A percentile compares a stretch with the other conserved stretches of the same genome.
Evolutionary conservation across 2,888 invertebrate species (phyloP).

Genomic region (Automeris io): DNA sequence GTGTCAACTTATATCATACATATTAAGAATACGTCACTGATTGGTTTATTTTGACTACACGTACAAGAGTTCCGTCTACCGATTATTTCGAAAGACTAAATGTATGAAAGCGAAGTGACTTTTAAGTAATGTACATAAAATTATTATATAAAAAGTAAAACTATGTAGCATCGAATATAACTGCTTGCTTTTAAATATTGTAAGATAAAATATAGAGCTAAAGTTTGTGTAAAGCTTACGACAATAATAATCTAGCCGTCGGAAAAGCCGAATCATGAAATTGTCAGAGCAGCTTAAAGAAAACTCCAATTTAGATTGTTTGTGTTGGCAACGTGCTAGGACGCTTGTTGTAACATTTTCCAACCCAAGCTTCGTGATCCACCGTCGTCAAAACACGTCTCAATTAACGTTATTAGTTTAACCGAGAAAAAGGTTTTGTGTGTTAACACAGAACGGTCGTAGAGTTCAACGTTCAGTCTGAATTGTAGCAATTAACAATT

Average conservation of each 20-base stretch:
- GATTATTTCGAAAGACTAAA: no score
- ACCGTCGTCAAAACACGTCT: not conserved
- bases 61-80: no score
- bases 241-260: slow-evolving; percentile 4
- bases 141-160: no score
- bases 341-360: not conserved
- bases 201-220: no score
- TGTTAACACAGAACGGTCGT: not conserved
- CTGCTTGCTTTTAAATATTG: no score
- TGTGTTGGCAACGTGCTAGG: not conserved
- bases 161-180: no score
- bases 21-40: no score
- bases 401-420: not conserved
- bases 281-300: slow-evolving; percentile 1
- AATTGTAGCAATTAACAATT: not conserved
- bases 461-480: not conserved
- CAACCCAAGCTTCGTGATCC: not conserved
- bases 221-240: not conserved
- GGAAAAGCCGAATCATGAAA: not conserved
- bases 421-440: not conserved
- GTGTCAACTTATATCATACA: no score
- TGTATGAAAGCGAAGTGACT: no score
- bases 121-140: no score
- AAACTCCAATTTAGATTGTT: slow-evolving; percentile 5
- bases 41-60: no score